Evolutionary conservation across 2,797 vertebrate species (phyloP), one percentile per base, ranked within the genome.

Genomic region (Nannoperca australis): DNA sequence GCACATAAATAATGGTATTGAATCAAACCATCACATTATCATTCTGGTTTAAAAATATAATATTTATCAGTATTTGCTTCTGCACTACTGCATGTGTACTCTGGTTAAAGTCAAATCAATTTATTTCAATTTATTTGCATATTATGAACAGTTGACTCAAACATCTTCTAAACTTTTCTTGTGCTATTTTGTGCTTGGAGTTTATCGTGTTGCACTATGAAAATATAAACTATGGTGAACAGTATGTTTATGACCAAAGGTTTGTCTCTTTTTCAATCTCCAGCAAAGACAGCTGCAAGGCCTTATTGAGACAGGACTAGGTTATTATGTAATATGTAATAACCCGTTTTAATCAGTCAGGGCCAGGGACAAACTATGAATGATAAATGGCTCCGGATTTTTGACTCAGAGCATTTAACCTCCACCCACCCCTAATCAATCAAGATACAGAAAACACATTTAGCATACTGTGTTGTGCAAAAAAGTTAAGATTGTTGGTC

Each of bases 381-480:
- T 74, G 27, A 81, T 40, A 76, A 74, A 56, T 69, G 12, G 18
- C 30, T 7, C 13, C 70, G 22, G 4, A 67, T 24, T 54, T 77
- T 47, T 74, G 11, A 60, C 45, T 70, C 14, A 14, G 22, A 69
- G 9, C 1, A 2, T 38, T 38, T 62, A 51, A 44, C 34, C 36
- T 76, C 38, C 11, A 36, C 18, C 30, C 17, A 56, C n/a, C 27
- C 3, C 9, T 27, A 32, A 47, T 56, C 40, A 71, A 27, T 58
- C 53, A 24, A 20, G 11, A 56, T 40, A 60, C 51, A 59, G 13
- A 56, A 63, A 68, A 62, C 50, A 62, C 13, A 40, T 63, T 64
- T 55, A 42, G 24, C 24, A 30, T 32, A 17, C n/a, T 32, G 12
- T 56, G 14, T 51, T 67, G 20, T 51, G 9, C 44, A 69, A 32